Conservation (phyloP, 92 coral and sea anemone genomes). For the Bergia puertoricense region DNA sequence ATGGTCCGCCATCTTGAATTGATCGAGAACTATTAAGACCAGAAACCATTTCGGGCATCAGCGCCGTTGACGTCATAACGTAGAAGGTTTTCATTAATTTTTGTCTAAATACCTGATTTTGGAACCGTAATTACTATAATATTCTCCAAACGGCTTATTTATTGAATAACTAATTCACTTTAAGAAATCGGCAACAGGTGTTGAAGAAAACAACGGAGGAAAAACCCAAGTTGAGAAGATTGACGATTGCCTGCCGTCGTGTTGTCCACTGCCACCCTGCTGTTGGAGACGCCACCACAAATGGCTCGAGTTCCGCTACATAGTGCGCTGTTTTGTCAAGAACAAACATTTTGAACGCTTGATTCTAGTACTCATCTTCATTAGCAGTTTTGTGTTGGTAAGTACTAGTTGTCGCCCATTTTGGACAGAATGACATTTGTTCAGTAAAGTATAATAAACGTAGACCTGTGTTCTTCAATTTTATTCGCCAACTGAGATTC, state of each 20-base stretch:
- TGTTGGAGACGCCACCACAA: neutral
- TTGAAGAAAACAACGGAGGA: neutral
- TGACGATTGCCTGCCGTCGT: conserved; percentile 27
- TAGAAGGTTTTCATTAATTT: too few species aligned
- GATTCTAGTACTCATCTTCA: conserved; percentile 11
- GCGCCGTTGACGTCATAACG: too few species aligned
- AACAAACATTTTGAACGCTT: conserved; percentile 15
- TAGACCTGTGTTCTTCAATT: too few species aligned
- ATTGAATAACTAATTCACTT: neutral
- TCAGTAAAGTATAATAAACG: too few species aligned
- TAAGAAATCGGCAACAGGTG: neutral
- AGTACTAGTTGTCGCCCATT: neutral
- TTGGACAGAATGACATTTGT: too few species aligned
- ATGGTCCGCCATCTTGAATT: too few species aligned
- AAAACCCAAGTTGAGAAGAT: conserved; percentile 1
- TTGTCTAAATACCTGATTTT: neutral
- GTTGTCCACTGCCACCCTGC: neutral
- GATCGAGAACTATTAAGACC: too few species aligned
- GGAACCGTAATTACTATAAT: neutral
- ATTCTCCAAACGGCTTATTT: neutral
- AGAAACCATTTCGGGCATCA: too few species aligned
- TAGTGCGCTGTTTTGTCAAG: conserved; percentile 16
- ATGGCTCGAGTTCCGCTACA: conserved; percentile 27
- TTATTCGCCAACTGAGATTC: too few species aligned
- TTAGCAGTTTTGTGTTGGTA: conserved; percentile 30